Conservation (phyloP, 1,140 invertebrate species). For the Mamestra configurata region DNA sequence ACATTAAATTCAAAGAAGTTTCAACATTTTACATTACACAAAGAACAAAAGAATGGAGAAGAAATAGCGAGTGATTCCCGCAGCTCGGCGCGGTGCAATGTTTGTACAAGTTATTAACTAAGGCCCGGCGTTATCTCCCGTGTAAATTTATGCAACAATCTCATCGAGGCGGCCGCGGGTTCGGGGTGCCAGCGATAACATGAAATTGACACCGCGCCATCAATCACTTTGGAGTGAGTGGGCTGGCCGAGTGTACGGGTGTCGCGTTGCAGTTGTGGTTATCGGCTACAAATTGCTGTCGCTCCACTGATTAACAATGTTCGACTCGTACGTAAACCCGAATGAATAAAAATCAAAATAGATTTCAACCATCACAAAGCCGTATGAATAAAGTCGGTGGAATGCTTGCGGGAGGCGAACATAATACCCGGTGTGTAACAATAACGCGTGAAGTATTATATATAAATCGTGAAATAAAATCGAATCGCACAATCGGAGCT, state of each 20-base stretch:
- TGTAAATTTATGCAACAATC: constrained; percentile 66
- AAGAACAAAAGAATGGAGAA: constrained; percentile 60
- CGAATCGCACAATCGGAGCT: constrained; percentile 36
- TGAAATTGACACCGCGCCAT: constrained; percentile 76
- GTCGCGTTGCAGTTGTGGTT: constrained; percentile 79
- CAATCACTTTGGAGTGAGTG: constrained; percentile 76
- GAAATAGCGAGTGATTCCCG: constrained; percentile 51
- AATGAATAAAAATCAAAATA: constrained; percentile 41
- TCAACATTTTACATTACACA: constrained; percentile 40
- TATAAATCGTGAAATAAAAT: constrained; percentile 41
- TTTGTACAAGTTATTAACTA: constrained; percentile 55
- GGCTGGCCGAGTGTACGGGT: constrained; percentile 67
- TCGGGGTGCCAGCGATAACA: constrained; percentile 73
- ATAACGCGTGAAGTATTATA: constrained; percentile 42
- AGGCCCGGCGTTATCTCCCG: constrained; percentile 53
- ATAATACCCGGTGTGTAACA: constrained; percentile 15
- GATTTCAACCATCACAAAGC: constrained; percentile 54
- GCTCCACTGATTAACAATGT: constrained; percentile 57
- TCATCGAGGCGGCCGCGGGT: constrained; percentile 54
- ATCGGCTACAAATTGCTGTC: constrained; percentile 80
- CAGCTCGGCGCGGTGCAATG: constrained; percentile 39
- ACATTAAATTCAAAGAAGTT: constrained; percentile 56
- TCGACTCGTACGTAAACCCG: constrained; percentile 25
- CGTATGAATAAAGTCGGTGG: constrained; percentile 49
- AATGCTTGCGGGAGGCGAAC: constrained; percentile 15